phyloP scores from a whole-genome alignment of 2,113 vertebrate species.

The Oryctolagus cuniculus region mOryCun1.1 NC_091435.1:61538001-61538500 shows the following conservation, averaged over 20 bases:
- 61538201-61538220: slow-evolving; percentile 18
- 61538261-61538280: slow-evolving; percentile 40
- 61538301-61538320: not conserved
- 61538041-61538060: slow-evolving; percentile 61
- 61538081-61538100: slow-evolving; percentile 15
- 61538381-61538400: not conserved
- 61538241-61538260: slow-evolving; percentile 16
- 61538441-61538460: slow-evolving; percentile 35
- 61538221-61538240: not conserved
- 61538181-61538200: slow-evolving; percentile 49
- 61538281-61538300: not conserved
- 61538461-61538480: slow-evolving; percentile 29
- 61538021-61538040: slow-evolving; percentile 24
- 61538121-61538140: not conserved
- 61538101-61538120: not conserved
- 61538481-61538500: slow-evolving; percentile 33
- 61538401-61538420: not conserved
- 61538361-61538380: slow-evolving; percentile 15
- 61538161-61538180: not conserved
- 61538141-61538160: not conserved
- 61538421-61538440: not conserved
- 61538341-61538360: slow-evolving; percentile 49
- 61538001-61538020: slow-evolving; percentile 41
- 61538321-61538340: slow-evolving; percentile 37
- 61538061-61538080: slow-evolving; percentile 66